Percentiles rank a stretch among this genome's conserved stretches.
phyloP scores from a whole-genome alignment of 1,140 invertebrate genomes.

The Nasonia vitripennis region DNA sequence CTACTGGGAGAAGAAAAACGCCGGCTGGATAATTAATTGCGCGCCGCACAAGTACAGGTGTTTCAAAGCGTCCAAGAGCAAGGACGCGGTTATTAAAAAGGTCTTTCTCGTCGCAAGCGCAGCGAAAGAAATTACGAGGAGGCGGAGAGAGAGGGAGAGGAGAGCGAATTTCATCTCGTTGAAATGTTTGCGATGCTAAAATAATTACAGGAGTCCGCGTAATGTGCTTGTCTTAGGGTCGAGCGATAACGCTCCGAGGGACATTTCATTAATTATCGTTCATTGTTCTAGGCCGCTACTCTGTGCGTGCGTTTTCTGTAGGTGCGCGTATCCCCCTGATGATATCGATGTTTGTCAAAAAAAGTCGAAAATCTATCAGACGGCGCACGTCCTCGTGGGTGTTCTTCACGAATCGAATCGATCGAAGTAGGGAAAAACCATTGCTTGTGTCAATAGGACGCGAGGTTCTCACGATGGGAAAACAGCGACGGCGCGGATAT shows the following conservation, averaged over 20 bases:
- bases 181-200: background rate
- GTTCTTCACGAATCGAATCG: no score
- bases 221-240: no score
- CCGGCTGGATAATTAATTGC: slow-evolving; percentile 42
- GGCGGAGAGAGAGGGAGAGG: background rate
- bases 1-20: background rate
- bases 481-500: background rate
- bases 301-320: no score
- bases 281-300: no score
- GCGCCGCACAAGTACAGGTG: slow-evolving; percentile 9
- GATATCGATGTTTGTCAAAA: no score
- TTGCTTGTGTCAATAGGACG: no score
- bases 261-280: no score
- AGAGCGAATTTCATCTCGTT: background rate
- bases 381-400: no score
- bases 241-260: no score
- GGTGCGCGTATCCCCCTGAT: no score
- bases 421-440: background rate
- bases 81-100: background rate
- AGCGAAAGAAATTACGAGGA: slow-evolving; percentile 21
- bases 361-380: no score
- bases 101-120: background rate
- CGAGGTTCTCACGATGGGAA: background rate
- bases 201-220: no score
- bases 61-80: slow-evolving; percentile 16